phyloP scores from a whole-genome alignment of 2,888 invertebrate species.

The Mimumesa dahlbomi region DNA sequence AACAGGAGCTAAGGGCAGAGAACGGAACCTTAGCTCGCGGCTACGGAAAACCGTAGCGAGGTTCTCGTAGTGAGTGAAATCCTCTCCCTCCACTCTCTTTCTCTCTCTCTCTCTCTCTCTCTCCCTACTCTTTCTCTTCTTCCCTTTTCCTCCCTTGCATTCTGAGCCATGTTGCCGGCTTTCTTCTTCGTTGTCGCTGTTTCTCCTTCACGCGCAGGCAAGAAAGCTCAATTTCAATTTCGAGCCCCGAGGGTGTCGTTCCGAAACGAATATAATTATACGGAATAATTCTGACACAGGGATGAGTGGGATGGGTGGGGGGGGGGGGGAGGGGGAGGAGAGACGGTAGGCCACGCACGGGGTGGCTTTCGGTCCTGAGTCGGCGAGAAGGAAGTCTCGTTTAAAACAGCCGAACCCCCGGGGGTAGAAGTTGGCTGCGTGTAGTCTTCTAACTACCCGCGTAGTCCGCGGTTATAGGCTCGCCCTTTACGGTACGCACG shows the following conservation, averaged over 20 bases:
- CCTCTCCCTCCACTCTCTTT: conserved; percentile 14
- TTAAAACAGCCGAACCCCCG: conserved; percentile 47
- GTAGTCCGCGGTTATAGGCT: conserved; percentile 62
- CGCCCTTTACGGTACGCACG: conserved; percentile 66
- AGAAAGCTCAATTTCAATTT: conserved; percentile 80
- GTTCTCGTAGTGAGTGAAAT: conserved; percentile 47
- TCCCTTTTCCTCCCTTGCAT: conserved; percentile 5
- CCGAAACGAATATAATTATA: conserved; percentile 80
- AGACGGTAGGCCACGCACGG: conserved; percentile 9
- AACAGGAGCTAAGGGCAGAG: conserved; percentile 65
- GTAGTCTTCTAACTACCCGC: conserved; percentile 52
- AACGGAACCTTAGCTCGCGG: conserved; percentile 73
- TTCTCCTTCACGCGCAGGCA: conserved; percentile 45
- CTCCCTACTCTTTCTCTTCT: background rate
- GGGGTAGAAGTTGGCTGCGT: conserved; percentile 39
- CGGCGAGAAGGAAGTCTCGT: conserved; percentile 54
- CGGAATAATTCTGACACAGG: conserved; percentile 79
- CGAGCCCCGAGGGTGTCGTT: conserved; percentile 79
- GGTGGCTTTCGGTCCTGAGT: conserved; percentile 35
- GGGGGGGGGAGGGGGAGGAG: background rate
- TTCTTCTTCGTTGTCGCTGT: conserved; percentile 26
- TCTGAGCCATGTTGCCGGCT: conserved; percentile 2
- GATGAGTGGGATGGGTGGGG: conserved; percentile 12
- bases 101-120: background rate
- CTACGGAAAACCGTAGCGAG: conserved; percentile 66